These are phyloP conservation scores for Ceratitis capitata DNA, from an alignment of 1,140 invertebrate species.

Conservation along the genomic window DNA sequence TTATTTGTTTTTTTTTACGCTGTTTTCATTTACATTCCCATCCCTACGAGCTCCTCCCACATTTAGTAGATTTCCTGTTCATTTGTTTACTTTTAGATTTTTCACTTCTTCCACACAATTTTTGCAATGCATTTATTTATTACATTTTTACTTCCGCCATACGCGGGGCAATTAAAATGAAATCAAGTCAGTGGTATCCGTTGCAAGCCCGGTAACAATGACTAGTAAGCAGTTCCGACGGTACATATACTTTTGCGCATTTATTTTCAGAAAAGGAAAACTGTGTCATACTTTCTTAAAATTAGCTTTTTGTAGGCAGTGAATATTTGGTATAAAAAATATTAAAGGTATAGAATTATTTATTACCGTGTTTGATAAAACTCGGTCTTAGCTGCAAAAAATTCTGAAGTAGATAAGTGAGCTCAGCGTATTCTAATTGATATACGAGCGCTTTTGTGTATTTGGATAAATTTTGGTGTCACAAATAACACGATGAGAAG, in stretches of 20 bases:
- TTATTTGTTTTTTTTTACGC: neutral
- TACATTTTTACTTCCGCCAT: conserved; percentile 31
- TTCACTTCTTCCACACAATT: conserved; percentile 23
- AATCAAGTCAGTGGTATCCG: conserved; percentile 25
- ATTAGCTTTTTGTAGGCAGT: neutral
- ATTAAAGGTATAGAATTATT: neutral
- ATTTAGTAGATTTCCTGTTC: neutral
- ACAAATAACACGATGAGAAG: too few relatives aligned
- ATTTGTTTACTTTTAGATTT: conserved; percentile 28
- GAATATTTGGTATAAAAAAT: conserved; percentile 27
- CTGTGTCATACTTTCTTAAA: conserved; percentile 4
- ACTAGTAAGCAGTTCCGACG: neutral
- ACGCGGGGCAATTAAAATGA: conserved; percentile 35
- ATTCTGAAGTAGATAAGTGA: neutral
- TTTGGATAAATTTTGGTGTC: too few relatives aligned
- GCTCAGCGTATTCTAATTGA: too few relatives aligned
- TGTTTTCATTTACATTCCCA: neutral
- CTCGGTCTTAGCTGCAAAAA: neutral
- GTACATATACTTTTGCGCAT: neutral
- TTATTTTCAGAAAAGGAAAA: conserved; percentile 16
- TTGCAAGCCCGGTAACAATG: conserved; percentile 17
- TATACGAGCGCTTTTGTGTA: too few relatives aligned
- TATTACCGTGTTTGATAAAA: neutral
- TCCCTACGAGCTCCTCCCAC: too few relatives aligned
- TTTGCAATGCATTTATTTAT: conserved; percentile 34